These are phyloP conservation scores for Synergus laeviventris DNA, from an alignment of 2,888 invertebrate species.

Conservation along the genomic window DNA sequence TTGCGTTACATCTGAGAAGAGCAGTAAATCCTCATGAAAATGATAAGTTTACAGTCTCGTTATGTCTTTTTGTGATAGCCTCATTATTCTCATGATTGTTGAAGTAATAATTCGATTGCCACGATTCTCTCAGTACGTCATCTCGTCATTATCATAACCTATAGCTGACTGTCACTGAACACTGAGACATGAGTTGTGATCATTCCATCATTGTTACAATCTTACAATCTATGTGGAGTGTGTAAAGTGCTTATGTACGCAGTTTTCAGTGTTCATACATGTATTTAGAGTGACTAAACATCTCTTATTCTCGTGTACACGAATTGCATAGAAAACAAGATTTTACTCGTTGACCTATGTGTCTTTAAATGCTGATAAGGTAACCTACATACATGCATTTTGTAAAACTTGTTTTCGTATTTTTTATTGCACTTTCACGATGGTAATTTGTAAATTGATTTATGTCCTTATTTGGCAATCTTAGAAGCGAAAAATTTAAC, in stretches of 20 bases:
- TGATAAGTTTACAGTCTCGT: slow-evolving; percentile 16
- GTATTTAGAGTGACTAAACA: slow-evolving; percentile 32
- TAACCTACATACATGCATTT: background rate
- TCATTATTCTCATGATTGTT: background rate
- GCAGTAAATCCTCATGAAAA: background rate
- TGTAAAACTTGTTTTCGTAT: background rate
- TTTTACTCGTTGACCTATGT: slow-evolving; percentile 25
- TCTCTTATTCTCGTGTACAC: slow-evolving; percentile 11
- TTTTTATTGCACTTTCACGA: slow-evolving; percentile 11
- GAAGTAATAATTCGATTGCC: background rate
- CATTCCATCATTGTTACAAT: slow-evolving; percentile 22
- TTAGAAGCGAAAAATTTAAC: background rate
- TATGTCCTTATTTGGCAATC: background rate
- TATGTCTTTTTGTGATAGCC: slow-evolving; percentile 9
- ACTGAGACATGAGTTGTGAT: background rate
- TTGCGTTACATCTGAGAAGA: slow-evolving; percentile 31
- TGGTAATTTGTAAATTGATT: background rate
- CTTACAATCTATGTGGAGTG: background rate
- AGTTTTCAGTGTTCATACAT: slow-evolving; percentile 1
- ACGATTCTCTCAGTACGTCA: background rate
- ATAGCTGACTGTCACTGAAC: background rate
- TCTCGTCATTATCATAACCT: slow-evolving; percentile 7
- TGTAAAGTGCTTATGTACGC: slow-evolving; percentile 18
- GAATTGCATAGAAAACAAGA: slow-evolving; percentile 15
- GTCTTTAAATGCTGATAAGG: slow-evolving; percentile 25